A percentile compares a stretch with the other conserved stretches of the same genome.
Conservation (phyloP, 2,113 vertebrate genomes). For the Aleadryas rufinucha region DNA sequence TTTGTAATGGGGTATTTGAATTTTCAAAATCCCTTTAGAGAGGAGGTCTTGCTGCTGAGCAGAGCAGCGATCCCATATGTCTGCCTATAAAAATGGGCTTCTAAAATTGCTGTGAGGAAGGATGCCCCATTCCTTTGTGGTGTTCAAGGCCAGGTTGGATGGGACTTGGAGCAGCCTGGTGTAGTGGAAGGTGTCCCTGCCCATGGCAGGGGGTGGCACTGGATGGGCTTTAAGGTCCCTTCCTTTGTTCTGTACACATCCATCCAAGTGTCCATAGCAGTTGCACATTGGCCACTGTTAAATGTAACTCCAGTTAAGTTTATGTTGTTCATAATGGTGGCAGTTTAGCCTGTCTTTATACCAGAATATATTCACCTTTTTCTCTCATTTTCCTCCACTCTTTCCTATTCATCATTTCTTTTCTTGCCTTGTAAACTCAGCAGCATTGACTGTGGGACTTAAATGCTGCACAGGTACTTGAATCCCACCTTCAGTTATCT, state of each 20-base stretch:
- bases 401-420: neutral
- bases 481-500: neutral
- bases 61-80: neutral
- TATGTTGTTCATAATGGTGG: neutral
- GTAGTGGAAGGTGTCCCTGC: neutral
- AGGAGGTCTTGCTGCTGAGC: neutral
- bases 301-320: neutral
- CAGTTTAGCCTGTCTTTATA: neutral
- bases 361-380: neutral
- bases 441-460: neutral
- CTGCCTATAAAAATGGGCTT: neutral
- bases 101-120: neutral
- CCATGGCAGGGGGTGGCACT: neutral
- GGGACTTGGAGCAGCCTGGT: neutral
- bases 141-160: neutral
- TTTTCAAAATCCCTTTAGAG: neutral
- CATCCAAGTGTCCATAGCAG: neutral
- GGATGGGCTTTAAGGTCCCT: neutral
- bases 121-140: neutral
- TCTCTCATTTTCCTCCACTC: neutral
- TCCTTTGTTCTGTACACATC: neutral
- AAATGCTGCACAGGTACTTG: neutral
- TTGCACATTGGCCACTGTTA: neutral
- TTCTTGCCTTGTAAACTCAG: neutral
- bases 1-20: rapidly evolving